Evolutionary conservation across 1,140 invertebrate genomes (phyloP).

Genomic region (Drosophila ficusphila): DNA sequence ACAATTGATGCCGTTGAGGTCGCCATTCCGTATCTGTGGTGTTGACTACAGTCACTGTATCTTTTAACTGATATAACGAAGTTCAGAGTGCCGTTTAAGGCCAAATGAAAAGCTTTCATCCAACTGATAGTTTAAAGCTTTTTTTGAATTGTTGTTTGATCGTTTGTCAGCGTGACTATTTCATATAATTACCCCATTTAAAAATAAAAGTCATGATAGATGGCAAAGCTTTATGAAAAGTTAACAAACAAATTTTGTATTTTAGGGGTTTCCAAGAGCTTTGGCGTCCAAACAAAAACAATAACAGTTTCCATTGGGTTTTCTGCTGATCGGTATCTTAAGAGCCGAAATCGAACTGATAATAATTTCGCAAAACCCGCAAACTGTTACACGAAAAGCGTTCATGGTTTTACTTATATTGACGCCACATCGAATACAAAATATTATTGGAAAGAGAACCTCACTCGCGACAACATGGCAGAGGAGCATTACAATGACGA

Average conservation of each 20-base stretch:
- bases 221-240: neutral
- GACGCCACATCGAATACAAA: neutral
- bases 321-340: neutral
- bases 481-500: constrained; percentile 1
- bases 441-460: neutral
- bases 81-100: neutral
- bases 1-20: constrained; percentile 10
- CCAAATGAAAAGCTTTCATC: neutral
- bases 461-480: neutral
- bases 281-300: neutral
- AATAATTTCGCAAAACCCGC: constrained; percentile 7
- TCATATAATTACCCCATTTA: neutral
- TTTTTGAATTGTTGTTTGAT: neutral
- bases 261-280: neutral
- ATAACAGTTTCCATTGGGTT: neutral
- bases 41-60: neutral
- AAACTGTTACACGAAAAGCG: neutral
- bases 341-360: neutral
- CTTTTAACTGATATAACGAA: neutral
- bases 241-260: neutral
- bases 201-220: neutral
- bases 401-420: neutral
- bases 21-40: neutral
- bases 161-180: neutral
- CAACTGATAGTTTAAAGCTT: neutral